Percentiles rank a stretch among this genome's conserved stretches.
These are phyloP conservation scores for Oikopleura albicans DNA, from an alignment of 23 tunicate genomes.

Conservation along the genomic window DNA sequence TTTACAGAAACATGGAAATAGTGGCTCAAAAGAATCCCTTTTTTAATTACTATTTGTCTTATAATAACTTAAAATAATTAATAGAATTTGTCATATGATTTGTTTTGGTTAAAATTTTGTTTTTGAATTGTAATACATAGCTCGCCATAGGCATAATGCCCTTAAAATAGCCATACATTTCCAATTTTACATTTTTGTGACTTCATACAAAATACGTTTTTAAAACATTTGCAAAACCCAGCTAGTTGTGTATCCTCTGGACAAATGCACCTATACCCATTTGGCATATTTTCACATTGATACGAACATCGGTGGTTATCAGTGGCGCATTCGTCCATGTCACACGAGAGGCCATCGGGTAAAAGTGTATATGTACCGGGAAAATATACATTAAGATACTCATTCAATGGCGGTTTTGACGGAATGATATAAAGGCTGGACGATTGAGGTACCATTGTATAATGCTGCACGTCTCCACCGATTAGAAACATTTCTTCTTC, in stretches of 20 bases:
- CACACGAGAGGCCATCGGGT: not conserved
- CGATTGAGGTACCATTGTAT: not conserved
- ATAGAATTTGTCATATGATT: too few relatives aligned
- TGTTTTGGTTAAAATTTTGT: too few relatives aligned
- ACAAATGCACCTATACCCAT: conserved; percentile 5
- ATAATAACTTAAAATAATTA: too few relatives aligned
- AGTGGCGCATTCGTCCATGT: not conserved
- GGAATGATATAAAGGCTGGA: not conserved
- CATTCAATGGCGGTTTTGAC: not conserved
- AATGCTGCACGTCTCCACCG: conserved; percentile 7
- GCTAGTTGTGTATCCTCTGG: not conserved
- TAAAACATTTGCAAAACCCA: too few relatives aligned
- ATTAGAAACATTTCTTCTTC: conserved; percentile 4
- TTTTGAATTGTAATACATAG: too few relatives aligned
- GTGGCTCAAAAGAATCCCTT: too few relatives aligned
- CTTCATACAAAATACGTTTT: too few relatives aligned
- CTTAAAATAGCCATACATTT: too few relatives aligned
- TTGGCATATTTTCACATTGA: not conserved
- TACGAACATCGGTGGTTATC: not conserved
- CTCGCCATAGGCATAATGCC: too few relatives aligned
- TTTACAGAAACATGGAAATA: too few relatives aligned
- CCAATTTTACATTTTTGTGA: too few relatives aligned
- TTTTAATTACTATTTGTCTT: too few relatives aligned
- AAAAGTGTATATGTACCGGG: not conserved
- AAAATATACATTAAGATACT: not conserved